Conservation (phyloP, 2,888 invertebrate species). For the Tenthredo livida region DNA sequence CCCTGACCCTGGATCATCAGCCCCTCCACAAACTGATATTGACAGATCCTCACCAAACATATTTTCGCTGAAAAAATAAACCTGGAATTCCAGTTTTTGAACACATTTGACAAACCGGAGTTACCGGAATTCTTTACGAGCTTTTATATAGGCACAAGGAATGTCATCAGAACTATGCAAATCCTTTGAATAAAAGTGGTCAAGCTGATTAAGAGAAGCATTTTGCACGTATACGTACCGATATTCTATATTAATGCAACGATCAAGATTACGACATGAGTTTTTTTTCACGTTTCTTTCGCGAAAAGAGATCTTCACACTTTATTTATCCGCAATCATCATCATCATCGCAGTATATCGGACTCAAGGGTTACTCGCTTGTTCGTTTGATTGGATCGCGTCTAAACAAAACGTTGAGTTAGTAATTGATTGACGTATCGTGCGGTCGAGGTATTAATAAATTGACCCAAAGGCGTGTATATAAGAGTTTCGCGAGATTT, state of each 20-base stretch:
- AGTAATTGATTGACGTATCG: slow-evolving; percentile 39
- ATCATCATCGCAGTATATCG: neutral
- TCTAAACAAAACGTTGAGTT: slow-evolving; percentile 37
- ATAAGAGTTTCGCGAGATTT: neutral
- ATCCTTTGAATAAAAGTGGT: neutral
- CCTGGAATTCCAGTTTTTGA: neutral
- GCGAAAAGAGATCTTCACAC: neutral
- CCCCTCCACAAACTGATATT: neutral
- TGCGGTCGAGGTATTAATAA: slow-evolving; percentile 24
- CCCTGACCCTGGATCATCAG: slow-evolving; percentile 33
- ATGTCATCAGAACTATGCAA: neutral
- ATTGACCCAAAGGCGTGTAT: neutral
- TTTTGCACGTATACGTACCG: neutral
- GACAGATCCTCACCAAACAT: neutral
- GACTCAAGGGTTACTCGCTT: neutral
- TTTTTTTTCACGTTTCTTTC: neutral
- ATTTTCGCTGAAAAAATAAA: neutral
- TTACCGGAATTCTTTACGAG: neutral
- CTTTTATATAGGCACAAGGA: neutral
- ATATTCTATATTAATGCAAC: neutral
- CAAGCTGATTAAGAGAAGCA: neutral
- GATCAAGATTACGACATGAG: neutral
- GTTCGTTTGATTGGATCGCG: slow-evolving; percentile 18
- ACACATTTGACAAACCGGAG: neutral
- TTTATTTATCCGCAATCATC: slow-evolving; percentile 5